These are phyloP conservation scores for Exephanes ischioxanthus DNA, from an alignment of 2,888 invertebrate species.

Conservation along the genomic window DNA sequence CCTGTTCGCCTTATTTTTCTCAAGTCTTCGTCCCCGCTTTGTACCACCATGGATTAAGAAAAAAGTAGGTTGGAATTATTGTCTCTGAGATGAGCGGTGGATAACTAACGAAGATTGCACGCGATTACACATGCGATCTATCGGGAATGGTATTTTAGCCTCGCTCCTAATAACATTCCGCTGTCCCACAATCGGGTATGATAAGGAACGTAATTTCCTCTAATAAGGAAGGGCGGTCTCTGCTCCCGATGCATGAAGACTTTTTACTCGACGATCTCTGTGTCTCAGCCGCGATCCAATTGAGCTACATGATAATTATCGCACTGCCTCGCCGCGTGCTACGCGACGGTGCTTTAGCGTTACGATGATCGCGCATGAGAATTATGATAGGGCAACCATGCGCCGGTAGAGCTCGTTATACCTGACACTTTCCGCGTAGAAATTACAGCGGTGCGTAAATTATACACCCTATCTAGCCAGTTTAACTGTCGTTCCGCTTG, in stretches of 20 bases:
- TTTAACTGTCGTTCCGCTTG: conserved; percentile 1
- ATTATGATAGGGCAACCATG: conserved; percentile 21
- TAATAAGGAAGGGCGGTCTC: conserved; percentile 59
- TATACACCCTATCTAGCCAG: conserved; percentile 16
- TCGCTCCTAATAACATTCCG: conserved; percentile 41
- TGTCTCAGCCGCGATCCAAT: conserved; percentile 58
- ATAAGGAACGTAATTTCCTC: conserved; percentile 52
- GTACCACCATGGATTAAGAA: conserved; percentile 5
- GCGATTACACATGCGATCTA: conserved; percentile 35
- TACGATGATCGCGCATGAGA: conserved; percentile 34
- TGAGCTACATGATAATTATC: conserved; percentile 66
- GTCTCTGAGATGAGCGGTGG: conserved; percentile 41
- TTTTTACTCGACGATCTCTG: conserved; percentile 33
- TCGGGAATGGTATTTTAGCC: conserved; percentile 20
- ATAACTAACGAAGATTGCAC: conserved; percentile 42
- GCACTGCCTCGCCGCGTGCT: conserved; percentile 45
- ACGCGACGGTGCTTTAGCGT: conserved; percentile 28
- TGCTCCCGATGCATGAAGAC: conserved; percentile 23
- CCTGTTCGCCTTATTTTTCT: not conserved
- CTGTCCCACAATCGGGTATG: conserved; percentile 14
- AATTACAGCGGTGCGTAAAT: conserved; percentile 33
- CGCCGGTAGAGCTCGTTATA: conserved; percentile 39
- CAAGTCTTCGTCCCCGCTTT: not conserved
- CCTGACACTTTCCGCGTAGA: conserved; percentile 17
- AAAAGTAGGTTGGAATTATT: conserved; percentile 35